These are phyloP conservation scores for Propsilocerus akamusi DNA, from an alignment of 1,140 invertebrate genomes.

Conservation along the genomic window DNA sequence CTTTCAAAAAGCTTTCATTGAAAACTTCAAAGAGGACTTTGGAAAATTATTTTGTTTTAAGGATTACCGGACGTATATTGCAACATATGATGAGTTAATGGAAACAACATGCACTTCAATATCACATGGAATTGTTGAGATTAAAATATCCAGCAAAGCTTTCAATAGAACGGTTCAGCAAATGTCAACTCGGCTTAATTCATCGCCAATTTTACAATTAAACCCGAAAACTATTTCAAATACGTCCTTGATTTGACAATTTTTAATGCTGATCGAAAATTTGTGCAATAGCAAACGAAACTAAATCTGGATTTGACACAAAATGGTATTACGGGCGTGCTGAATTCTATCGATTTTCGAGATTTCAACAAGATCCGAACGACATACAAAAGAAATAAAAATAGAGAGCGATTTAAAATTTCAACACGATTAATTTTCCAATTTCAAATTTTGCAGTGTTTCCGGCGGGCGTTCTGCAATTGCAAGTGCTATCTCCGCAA, in stretches of 20 bases:
- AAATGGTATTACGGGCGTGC: background rate
- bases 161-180: background rate
- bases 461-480: background rate
- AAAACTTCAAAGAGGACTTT: background rate
- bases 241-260: background rate
- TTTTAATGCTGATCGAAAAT: background rate
- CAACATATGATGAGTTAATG: background rate
- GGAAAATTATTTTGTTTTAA: background rate
- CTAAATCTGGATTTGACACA: background rate
- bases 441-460: background rate
- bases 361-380: background rate
- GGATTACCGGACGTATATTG: background rate
- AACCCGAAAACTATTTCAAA: background rate
- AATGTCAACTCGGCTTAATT: background rate
- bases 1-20: background rate
- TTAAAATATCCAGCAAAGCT: background rate
- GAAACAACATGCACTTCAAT: background rate
- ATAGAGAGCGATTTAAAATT: background rate
- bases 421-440: background rate
- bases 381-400: background rate
- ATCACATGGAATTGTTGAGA: background rate
- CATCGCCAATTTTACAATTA: background rate
- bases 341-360: background rate
- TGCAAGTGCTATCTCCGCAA: background rate
- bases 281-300: background rate